phyloP scores from a whole-genome alignment of 2,797 vertebrate species.

The Mormyrops boulengeri region DNA sequence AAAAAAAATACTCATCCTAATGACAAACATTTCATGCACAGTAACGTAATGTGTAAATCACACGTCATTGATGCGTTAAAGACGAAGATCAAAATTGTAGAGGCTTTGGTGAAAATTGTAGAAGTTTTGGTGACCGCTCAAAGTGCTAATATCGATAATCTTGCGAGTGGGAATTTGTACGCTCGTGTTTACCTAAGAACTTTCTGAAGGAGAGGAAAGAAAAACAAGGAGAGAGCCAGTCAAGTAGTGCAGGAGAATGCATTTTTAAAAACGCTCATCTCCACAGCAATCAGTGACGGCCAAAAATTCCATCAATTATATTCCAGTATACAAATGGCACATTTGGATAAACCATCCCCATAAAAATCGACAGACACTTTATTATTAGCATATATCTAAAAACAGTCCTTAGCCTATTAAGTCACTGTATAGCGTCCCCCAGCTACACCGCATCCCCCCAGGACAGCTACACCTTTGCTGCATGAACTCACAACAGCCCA shows the following conservation, averaged over 20 bases:
- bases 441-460: background rate
- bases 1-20: background rate
- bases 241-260: too few relatives aligned
- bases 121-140: conserved; percentile 29
- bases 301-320: too few relatives aligned
- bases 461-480: background rate
- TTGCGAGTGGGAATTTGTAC: conserved; percentile 26
- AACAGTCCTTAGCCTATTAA: background rate
- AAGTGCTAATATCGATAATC: conserved; percentile 40
- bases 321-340: background rate
- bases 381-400: background rate
- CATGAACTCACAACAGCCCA: background rate
- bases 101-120: too few relatives aligned
- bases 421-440: background rate
- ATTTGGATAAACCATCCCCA: conserved; percentile 27
- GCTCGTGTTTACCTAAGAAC: background rate
- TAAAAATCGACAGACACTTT: background rate
- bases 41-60: background rate
- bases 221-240: background rate
- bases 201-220: background rate
- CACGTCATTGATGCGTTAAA: conserved; percentile 18
- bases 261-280: background rate
- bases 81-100: background rate
- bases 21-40: background rate
- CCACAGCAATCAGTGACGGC: too few relatives aligned